Evolutionary conservation across 2,797 vertebrate genomes (phyloP).

Genomic region (Spinibarbus caldwelli): DNA sequence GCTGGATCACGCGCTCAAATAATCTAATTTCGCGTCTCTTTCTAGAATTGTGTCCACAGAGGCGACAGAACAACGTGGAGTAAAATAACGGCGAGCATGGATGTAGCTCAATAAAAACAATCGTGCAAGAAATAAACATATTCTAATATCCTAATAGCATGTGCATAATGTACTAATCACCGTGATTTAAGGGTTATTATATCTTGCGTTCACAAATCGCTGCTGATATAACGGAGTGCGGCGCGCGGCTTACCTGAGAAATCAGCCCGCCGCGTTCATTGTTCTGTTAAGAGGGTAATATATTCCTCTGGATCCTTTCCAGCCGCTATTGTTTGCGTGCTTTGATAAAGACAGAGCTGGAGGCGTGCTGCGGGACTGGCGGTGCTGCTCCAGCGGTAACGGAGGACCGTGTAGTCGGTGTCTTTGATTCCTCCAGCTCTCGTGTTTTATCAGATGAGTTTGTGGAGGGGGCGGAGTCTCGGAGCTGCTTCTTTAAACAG

Average conservation of each 20-base stretch:
- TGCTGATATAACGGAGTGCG: background rate
- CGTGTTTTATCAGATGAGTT: constrained; percentile 36
- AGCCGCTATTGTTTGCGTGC: constrained; percentile 14
- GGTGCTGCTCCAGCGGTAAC: constrained; percentile 13
- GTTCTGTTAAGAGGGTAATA: background rate
- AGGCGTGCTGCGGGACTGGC: constrained; percentile 19
- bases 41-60: background rate
- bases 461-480: constrained; percentile 29
- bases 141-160: background rate
- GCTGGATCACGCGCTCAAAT: background rate
- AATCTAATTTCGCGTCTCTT: background rate
- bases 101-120: background rate
- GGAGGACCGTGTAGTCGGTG: background rate
- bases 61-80: constrained; percentile 4
- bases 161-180: too few species aligned
- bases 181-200: background rate
- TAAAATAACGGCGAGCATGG: background rate
- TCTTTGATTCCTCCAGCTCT: constrained; percentile 25
- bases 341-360: background rate
- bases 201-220: constrained; percentile 18
- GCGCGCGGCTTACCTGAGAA: constrained; percentile 53
- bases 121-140: background rate
- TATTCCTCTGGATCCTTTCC: constrained; percentile 18
- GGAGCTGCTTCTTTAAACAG: background rate
- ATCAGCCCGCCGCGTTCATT: constrained; percentile 58